A percentile compares a stretch with the other conserved stretches of the same genome.
Evolutionary conservation across 2,113 vertebrate genomes (phyloP).

Genomic region (Illadopsis cleaveri): DNA sequence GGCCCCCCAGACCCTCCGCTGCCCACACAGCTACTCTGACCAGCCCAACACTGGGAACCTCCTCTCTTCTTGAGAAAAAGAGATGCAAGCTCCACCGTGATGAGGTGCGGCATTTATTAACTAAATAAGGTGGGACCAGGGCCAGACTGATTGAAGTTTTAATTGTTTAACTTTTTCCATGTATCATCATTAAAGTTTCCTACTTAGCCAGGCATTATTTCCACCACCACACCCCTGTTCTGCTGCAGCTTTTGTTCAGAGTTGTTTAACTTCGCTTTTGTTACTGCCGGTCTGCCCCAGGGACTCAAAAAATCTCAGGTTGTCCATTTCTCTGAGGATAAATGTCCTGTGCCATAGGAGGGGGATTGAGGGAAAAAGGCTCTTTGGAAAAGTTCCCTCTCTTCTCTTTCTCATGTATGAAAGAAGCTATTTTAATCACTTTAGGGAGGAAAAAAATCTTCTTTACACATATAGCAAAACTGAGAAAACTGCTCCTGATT

Average conservation of each 20-base stretch:
- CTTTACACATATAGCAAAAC: fast-evolving
- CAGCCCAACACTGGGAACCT: neutral
- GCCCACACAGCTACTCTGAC: neutral
- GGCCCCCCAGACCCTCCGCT: neutral
- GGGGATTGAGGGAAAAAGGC: neutral
- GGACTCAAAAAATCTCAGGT: neutral
- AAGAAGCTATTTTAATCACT: neutral
- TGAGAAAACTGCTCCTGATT: neutral
- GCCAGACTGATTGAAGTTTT: constrained; percentile 1
- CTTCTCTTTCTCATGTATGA: neutral
- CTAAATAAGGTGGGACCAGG: neutral
- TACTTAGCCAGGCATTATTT: neutral
- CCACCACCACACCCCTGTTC: neutral
- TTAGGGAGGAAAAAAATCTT: neutral
- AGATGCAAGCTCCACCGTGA: fast-evolving
- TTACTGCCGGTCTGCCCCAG: neutral
- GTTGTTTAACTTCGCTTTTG: constrained; percentile 34
- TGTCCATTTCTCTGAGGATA: neutral
- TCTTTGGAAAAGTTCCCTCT: neutral
- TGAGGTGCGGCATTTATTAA: neutral
- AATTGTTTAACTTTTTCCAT: constrained; percentile 57
- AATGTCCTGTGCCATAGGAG: neutral
- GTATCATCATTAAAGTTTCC: constrained; percentile 38
- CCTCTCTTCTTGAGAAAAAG: neutral
- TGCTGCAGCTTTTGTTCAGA: constrained; percentile 27